Percentiles rank a stretch among this genome's conserved stretches.
Evolutionary conservation across 2,113 vertebrate genomes (phyloP).

Genomic region (Terrapene triunguis): DNA sequence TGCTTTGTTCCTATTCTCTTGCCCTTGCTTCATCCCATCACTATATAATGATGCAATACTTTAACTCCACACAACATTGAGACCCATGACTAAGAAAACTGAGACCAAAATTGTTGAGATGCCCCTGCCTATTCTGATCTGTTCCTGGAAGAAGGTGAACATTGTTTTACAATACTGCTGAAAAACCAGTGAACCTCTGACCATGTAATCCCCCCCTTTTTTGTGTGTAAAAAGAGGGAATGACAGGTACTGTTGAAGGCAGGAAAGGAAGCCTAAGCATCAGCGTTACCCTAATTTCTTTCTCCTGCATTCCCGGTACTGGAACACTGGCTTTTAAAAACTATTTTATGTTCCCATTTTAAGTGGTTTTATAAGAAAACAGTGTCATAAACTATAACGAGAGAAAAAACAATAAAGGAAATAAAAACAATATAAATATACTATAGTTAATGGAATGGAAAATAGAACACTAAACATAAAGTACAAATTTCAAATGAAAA

Average conservation of each 20-base stretch:
- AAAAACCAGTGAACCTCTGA: neutral
- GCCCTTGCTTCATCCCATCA: neutral
- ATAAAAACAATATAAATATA: neutral
- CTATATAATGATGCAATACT: neutral
- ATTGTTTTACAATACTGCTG: neutral
- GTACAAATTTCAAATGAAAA: neutral
- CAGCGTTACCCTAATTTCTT: neutral
- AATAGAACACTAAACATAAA: neutral
- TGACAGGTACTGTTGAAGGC: neutral
- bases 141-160: neutral
- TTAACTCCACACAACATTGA: neutral
- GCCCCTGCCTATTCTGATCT: neutral
- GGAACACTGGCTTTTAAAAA: neutral
- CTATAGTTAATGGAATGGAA: neutral
- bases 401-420: neutral
- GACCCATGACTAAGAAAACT: neutral
- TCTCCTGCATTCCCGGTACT: neutral
- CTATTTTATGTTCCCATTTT: fast-evolving
- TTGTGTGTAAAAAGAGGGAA: neutral
- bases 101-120: neutral
- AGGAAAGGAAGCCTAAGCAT: neutral
- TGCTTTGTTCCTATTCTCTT: neutral
- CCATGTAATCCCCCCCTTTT: neutral
- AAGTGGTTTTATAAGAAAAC: neutral
- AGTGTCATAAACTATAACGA: neutral